A percentile compares a stretch with the other conserved stretches of the same genome.
These are phyloP conservation scores for Pollenia labialis DNA, from an alignment of 2,888 invertebrate genomes.

Conservation along the genomic window DNA sequence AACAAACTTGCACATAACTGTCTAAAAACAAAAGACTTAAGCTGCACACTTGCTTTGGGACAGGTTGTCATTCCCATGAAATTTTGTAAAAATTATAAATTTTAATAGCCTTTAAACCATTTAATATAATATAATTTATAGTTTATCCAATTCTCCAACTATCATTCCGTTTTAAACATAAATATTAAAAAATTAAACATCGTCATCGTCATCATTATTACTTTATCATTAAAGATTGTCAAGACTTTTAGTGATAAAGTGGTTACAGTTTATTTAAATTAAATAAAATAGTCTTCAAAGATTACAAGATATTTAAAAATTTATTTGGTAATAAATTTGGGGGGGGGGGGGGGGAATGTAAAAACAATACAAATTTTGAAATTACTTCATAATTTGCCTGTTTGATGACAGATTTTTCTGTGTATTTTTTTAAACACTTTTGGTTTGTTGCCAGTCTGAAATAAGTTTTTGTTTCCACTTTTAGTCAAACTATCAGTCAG, in stretches of 20 bases:
- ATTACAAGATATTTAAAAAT: background rate
- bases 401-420: conserved; percentile 52
- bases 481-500: background rate
- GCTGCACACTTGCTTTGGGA: conserved; percentile 38
- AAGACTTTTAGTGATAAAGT: background rate
- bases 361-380: conserved; percentile 1
- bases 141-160: too few relatives aligned
- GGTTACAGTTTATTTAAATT: background rate
- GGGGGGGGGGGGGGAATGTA: background rate
- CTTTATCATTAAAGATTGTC: too few relatives aligned
- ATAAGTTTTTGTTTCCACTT: conserved; percentile 13
- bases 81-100: too few relatives aligned
- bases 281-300: background rate
- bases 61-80: too few relatives aligned
- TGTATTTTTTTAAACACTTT: too few relatives aligned
- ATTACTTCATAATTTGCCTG: conserved; percentile 64
- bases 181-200: too few relatives aligned
- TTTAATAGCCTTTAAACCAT: too few relatives aligned
- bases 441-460: background rate
- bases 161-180: too few relatives aligned
- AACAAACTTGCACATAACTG: too few relatives aligned
- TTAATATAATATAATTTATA: too few relatives aligned
- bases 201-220: too few relatives aligned
- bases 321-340: background rate
- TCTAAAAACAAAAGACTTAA: conserved; percentile 59